Percentiles rank a stretch among this genome's conserved stretches.
These are phyloP conservation scores for Pseudomyrmex sp. DNA, from an alignment of 1,140 invertebrate species.

Conservation along the genomic window DNA sequence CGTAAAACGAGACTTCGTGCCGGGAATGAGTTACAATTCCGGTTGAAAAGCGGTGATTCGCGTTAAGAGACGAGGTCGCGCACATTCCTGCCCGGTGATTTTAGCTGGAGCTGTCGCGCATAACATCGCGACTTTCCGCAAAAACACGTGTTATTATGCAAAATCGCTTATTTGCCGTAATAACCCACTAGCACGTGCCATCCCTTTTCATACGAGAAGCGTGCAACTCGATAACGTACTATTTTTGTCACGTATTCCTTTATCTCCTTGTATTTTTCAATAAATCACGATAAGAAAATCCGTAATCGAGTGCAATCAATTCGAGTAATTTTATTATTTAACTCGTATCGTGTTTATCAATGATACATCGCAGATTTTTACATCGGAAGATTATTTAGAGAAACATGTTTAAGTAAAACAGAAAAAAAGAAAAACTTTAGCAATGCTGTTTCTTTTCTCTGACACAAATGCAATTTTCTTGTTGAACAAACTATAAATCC, in stretches of 20 bases:
- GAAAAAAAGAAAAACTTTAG: too few relatives aligned
- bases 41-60: background rate
- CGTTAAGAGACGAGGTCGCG: background rate
- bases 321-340: too few relatives aligned
- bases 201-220: background rate
- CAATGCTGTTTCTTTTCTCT: too few relatives aligned
- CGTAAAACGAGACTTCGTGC: constrained; percentile 27
- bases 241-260: background rate
- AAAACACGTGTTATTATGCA: background rate
- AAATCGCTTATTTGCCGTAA: constrained; percentile 5
- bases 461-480: too few relatives aligned
- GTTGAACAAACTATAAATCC: too few relatives aligned
- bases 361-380: too few relatives aligned
- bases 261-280: background rate
- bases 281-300: too few relatives aligned
- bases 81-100: constrained; percentile 9
- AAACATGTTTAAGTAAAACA: too few relatives aligned
- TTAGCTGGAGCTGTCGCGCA: background rate
- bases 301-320: too few relatives aligned
- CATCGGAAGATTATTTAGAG: too few relatives aligned
- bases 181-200: background rate
- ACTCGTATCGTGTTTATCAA: too few relatives aligned
- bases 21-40: constrained; percentile 51
- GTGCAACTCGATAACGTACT: background rate
- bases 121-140: background rate